Percentiles rank a stretch among this genome's conserved stretches.
Conservation (phyloP, 2,797 vertebrate species). For the Alosa sapidissima region DNA sequence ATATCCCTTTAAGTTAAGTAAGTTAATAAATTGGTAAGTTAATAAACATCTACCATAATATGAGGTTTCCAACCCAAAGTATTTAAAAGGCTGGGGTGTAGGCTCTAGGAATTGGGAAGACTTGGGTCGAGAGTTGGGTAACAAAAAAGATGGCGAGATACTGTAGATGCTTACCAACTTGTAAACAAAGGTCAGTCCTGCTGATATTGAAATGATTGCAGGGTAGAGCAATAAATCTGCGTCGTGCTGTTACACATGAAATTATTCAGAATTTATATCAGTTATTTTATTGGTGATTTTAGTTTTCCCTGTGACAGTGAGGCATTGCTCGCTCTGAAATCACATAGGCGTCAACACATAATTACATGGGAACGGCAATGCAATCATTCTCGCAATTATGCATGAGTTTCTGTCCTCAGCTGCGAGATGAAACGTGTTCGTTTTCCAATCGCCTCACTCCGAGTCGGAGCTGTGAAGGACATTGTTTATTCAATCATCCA, state of each 20-base stretch:
- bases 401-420: constrained; percentile 9
- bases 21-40: not conserved
- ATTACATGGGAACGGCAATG: not conserved
- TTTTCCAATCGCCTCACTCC: constrained; percentile 14
- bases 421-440: constrained; percentile 9
- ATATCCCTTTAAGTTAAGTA: not conserved
- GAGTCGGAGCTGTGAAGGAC: not conserved
- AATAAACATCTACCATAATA: not conserved
- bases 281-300: not conserved
- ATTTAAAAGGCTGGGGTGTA: not conserved
- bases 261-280: not conserved
- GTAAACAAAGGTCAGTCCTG: not conserved
- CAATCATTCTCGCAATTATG: constrained; percentile 23
- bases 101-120: not conserved
- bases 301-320: constrained; percentile 10
- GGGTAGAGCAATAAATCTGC: not conserved
- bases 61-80: not conserved
- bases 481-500: constrained; percentile 22
- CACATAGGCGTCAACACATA: constrained; percentile 3
- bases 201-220: constrained; percentile 5
- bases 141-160: not conserved
- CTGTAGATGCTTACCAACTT: not conserved
- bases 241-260: not conserved
- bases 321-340: not conserved
- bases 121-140: not conserved